A percentile compares a stretch with the other conserved stretches of the same genome.
Conservation (phyloP, 53 echinoderm and acorn worm genomes). For the Holothuria scabra region DNA sequence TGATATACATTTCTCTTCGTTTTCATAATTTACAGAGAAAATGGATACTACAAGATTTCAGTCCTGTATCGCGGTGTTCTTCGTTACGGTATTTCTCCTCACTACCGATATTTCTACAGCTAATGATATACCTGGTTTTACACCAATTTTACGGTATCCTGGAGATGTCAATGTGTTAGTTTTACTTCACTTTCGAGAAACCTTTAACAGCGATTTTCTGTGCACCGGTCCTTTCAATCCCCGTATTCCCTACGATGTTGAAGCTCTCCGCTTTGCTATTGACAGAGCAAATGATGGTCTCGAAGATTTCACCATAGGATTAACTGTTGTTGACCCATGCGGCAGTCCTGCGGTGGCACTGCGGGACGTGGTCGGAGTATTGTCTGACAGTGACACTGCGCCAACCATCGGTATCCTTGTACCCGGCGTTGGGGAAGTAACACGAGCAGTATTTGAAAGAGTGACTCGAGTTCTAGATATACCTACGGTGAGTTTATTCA, state of each 20-base stretch:
- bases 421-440: constrained; percentile 18
- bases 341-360: not conserved
- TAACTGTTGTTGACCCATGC: constrained; percentile 38
- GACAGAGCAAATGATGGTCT: not conserved
- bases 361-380: not conserved
- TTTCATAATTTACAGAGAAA: too few species aligned
- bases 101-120: too few species aligned
- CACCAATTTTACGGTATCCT: constrained; percentile 18
- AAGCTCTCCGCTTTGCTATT: constrained; percentile 13
- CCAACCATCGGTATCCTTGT: constrained; percentile 40
- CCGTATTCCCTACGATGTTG: constrained; percentile 20
- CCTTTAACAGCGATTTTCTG: not conserved
- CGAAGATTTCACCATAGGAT: not conserved
- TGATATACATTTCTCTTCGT: too few species aligned
- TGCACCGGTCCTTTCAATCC: constrained; percentile 9
- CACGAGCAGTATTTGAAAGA: not conserved
- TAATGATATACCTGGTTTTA: not conserved
- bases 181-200: constrained; percentile 24
- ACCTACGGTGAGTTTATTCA: constrained; percentile 26
- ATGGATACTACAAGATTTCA: too few species aligned
- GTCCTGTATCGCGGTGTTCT: too few species aligned
- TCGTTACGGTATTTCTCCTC: too few species aligned
- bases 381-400: not conserved
- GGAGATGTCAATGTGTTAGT: constrained; percentile 23
- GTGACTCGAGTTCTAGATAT: constrained; percentile 2